Conservation (phyloP, 2,797 vertebrate species). For the Sebastes jordani region DNA sequence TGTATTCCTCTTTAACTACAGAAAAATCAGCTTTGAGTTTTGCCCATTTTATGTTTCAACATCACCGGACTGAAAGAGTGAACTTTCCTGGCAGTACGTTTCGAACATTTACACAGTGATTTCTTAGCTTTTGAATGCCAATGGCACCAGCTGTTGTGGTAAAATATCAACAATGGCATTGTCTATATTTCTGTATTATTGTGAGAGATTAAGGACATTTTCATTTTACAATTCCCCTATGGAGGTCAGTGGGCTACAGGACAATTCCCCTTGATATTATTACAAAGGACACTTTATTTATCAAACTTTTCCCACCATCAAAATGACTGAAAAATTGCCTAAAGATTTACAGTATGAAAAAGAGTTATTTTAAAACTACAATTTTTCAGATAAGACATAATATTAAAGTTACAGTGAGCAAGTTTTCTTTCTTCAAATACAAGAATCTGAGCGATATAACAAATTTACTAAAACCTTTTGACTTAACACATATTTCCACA, state of each 20-base stretch:
- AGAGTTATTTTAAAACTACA: constrained; percentile 9
- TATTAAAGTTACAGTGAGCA: neutral
- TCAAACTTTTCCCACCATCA: neutral
- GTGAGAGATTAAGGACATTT: neutral
- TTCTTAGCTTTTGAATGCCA: neutral
- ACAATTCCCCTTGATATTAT: neutral
- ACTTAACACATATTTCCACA: neutral
- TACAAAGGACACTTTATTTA: neutral
- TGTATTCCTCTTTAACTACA: constrained; percentile 50
- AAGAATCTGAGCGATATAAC: neutral
- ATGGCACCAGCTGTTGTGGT: neutral
- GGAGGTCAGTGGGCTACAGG: neutral
- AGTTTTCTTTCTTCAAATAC: neutral
- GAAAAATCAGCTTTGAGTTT: constrained; percentile 39
- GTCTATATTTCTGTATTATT: neutral
- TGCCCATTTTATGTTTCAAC: constrained; percentile 65
- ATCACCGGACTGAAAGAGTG: neutral
- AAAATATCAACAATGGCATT: neutral
- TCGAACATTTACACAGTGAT: neutral
- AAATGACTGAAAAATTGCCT: neutral
- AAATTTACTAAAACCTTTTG: constrained; percentile 3
- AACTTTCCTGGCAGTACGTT: neutral
- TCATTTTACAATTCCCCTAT: neutral
- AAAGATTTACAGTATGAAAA: neutral
- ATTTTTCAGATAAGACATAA: neutral